Base-by-base conservation (phyloP, 2,113 vertebrate genomes). In the Rhinoderma darwinii region DNA sequence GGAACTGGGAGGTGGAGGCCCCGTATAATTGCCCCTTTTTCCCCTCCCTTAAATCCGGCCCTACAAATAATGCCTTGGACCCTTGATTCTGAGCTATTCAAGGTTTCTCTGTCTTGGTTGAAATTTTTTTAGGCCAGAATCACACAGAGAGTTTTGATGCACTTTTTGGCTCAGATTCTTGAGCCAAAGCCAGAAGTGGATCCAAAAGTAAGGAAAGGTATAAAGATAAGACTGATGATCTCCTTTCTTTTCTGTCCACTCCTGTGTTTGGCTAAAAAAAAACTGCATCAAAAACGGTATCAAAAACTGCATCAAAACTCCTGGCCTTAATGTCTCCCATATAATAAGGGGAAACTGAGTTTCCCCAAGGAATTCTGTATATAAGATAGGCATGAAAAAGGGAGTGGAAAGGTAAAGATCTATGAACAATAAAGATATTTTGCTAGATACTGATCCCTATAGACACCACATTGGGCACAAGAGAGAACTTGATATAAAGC, bases 401-500 rank as follows among this genome's bases (percentile, higher is more conserved):
- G 39, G 22, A 75, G 20, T 43, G 14, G 9, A 17, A 12, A 44
- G 39, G 41, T 75, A 44, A 22, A 20, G 44, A 47, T 47, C 41
- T 17, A 75, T 32, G 44, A 72, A 27, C 41, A 77, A 76, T 47
- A 27, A 47, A 20, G 41, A 25, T 25, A 76, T 30, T 76, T 50
- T 51, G 18, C 5, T 0, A 20, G 43, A 50, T 77, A 44, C 74
- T 18, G 44, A 50, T 50, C 44, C n/a, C n/a, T 50, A 22, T 22
- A 51, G 72, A 77, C 47, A 51, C 30, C 27, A 78, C 8, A 12
- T 18, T 22, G 75, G 47, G 14, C 47, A 54, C 50, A 35, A 78
- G 39, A 63, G 37, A 30, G 35, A 43, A n/a, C 59, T 82, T 82
- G 39, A 30, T 82, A 63, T 43, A 44, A 82, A 44, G 79, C 56